Evolutionary conservation across 1,140 invertebrate genomes (phyloP), one percentile per base, ranked within the genome.

Genomic region (Triops cancriformis): DNA sequence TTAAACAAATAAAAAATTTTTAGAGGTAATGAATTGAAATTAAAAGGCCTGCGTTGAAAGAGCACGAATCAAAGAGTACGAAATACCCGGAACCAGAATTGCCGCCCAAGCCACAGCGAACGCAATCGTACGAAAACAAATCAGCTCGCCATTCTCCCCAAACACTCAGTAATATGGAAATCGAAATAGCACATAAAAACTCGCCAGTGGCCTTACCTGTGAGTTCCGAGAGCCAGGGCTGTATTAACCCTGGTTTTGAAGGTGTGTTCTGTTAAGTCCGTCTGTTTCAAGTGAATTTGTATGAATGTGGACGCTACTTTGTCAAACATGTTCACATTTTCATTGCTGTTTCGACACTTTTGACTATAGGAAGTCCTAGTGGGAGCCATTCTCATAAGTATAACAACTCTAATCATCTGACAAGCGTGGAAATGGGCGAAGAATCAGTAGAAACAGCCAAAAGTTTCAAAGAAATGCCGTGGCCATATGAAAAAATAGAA

Each of bases 401-500:
- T 64, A 64, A 64, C 51, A 64, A 14, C 51, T n/a, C 51, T 23
- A 64, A 64, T 64, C 11, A 64, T 23, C 14, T 64, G 0, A 23
- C 51, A 18, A 64, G 51, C 18, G 51, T 64, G 51, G 51, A 64
- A 64, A 64, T 64, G 6, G 6, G 14, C 14, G 51, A 64, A 64
- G 51, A 64, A n/a, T 64, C 51, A 12, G 18, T 14, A 37, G 31
- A 37, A 37, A 37, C 31, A 64, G 9, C 51, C 6, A 64, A 64
- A 64, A 18, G 7, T 14, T 64, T 18, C 0, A 64, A 64, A 64
- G 74, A 28, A 18, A 11, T 76, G 37, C 74, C 74, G 4, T 45
- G 41, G 45, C 74, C 74, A 14, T 41, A 76, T 42, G 74, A 76
- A 76, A 76, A 41, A 11, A 76, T 76, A 27, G 74, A 76, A 45